phyloP scores from a whole-genome alignment of 1,140 invertebrate genomes.

The Pogonus chalceus region DNA sequence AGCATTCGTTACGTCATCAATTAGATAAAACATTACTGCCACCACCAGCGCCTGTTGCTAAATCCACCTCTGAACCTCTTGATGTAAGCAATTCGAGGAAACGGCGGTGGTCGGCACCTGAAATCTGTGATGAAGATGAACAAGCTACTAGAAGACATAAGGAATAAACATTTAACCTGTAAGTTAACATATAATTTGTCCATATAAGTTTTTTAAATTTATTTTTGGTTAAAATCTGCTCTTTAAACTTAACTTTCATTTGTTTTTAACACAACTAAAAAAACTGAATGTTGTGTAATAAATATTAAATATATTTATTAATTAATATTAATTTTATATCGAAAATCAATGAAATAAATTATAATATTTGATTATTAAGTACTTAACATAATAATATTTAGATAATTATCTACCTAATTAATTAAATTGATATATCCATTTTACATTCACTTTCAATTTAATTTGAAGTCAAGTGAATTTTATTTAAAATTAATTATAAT shows the following conservation, averaged over 20 bases:
- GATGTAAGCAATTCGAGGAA: conserved; percentile 37
- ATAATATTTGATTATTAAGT: no score
- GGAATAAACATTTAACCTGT: conserved; percentile 2
- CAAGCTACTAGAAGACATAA: conserved; percentile 14
- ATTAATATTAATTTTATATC: no score
- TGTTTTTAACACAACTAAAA: conserved; percentile 10
- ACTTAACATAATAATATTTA: no score
- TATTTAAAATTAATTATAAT: no score
- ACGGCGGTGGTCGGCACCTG: conserved; percentile 53
- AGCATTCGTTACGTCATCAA: conserved; percentile 1
- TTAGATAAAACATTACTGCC: conserved; percentile 12
- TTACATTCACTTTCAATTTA: no score
- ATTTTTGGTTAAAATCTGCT: conserved; percentile 7
- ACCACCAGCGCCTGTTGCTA: conserved; percentile 20
- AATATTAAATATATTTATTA: no score
- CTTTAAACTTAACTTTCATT: conserved; percentile 9
- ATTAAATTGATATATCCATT: no score
- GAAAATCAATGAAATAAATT: no score
- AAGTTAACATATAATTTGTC: conserved; percentile 13
- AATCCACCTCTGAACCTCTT: conserved; percentile 31
- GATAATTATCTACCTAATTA: no score
- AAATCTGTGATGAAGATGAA: conserved; percentile 44
- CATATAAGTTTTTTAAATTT: conserved; percentile 9
- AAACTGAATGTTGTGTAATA: no score
- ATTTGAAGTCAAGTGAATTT: no score